phyloP scores from a whole-genome alignment of 2,797 vertebrate genomes.

The Tragopan temminckii region DNA sequence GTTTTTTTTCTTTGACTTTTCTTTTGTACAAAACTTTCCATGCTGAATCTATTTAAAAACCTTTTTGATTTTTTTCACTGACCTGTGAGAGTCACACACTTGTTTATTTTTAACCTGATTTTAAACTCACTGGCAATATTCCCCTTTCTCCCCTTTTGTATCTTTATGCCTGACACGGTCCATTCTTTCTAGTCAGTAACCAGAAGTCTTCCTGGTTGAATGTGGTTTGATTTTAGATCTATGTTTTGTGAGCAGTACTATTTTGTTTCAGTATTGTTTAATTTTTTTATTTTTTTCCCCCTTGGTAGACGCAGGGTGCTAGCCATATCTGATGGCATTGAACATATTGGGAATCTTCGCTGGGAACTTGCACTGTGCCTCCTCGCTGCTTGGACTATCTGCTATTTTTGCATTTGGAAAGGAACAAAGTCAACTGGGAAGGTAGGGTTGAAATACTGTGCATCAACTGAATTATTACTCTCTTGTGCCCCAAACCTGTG shows the following conservation, averaged over 20 bases:
- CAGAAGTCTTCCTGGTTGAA: neutral
- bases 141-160: accelerated
- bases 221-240: neutral
- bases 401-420: slow-evolving; percentile 99
- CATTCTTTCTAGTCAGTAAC: accelerated
- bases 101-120: neutral
- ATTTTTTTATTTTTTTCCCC: neutral
- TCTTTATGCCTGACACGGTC: accelerated
- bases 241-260: neutral
- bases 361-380: slow-evolving; percentile 98
- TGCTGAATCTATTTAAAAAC: neutral
- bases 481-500: neutral
- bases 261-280: neutral
- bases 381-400: slow-evolving; percentile 96
- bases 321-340: slow-evolving; percentile 95
- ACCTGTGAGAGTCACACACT: neutral
- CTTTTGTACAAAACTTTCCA: neutral
- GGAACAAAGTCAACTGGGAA: slow-evolving; percentile 99
- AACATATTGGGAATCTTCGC: slow-evolving; percentile 93
- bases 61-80: accelerated
- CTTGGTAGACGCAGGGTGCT: slow-evolving; percentile 91
- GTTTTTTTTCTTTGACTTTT: neutral
- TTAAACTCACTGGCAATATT: neutral
- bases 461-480: neutral
- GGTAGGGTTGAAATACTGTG: slow-evolving; percentile 81